Conservation (phyloP, 1,140 invertebrate species). For the Aphaenogaster rudis region DNA sequence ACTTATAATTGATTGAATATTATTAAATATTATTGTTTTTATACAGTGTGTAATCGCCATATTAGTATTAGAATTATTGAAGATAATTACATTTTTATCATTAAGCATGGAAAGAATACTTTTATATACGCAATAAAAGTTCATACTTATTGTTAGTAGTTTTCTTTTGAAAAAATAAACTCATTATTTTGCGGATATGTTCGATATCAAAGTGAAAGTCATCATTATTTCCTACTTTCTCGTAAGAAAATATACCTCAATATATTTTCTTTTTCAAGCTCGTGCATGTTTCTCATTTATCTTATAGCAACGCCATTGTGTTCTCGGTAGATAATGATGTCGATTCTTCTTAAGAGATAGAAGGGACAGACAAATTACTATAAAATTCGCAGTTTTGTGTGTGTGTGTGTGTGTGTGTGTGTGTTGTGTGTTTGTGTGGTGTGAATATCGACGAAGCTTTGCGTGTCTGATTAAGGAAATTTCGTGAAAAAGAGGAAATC, state of each 20-base stretch:
- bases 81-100: not conserved
- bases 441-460: slow-evolving; percentile 2
- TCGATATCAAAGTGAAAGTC: not conserved
- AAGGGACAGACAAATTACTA: slow-evolving; percentile 4
- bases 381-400: not conserved
- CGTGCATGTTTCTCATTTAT: slow-evolving; percentile 16
- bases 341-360: slow-evolving; percentile 14
- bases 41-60: not conserved
- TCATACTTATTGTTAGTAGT: not conserved
- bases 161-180: not conserved
- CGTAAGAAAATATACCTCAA: not conserved
- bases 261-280: not conserved
- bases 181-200: slow-evolving; percentile 19
- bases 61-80: not conserved
- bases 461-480: not conserved
- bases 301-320: not conserved
- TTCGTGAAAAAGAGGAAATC: not conserved
- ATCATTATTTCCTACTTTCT: slow-evolving; percentile 16
- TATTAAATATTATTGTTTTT: not conserved
- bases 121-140: not conserved
- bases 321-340: slow-evolving; percentile 21
- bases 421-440: no score
- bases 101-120: not conserved
- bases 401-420: no score
- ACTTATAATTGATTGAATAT: not conserved